These are phyloP conservation scores for Eciton burchellii DNA, from an alignment of 1,140 invertebrate genomes.

Conservation along the genomic window DNA sequence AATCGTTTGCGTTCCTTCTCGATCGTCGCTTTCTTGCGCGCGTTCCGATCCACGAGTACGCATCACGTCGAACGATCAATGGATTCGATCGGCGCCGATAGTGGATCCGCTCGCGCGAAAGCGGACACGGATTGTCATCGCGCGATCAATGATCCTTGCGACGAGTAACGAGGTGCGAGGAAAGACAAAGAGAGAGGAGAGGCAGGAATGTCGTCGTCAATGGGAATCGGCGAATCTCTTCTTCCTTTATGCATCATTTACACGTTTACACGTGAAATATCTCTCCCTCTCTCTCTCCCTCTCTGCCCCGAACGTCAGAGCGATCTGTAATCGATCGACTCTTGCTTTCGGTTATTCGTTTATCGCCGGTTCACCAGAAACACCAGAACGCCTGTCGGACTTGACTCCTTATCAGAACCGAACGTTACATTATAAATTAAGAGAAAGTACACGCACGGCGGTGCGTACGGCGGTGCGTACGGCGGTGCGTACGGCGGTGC, in stretches of 20 bases:
- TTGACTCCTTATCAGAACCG: conserved; percentile 55
- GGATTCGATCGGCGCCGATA: conserved; percentile 16
- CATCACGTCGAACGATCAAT: conserved; percentile 16
- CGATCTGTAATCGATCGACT: conserved; percentile 27
- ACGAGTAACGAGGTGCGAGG: conserved; percentile 32
- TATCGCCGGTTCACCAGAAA: conserved; percentile 44
- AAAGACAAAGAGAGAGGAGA: neutral
- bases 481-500: neutral
- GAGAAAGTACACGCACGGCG: conserved; percentile 78
- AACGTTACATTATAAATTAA: conserved; percentile 77
- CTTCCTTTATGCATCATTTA: neutral
- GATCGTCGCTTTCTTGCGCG: conserved; percentile 63
- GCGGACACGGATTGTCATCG: conserved; percentile 15
- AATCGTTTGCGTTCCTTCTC: conserved; percentile 31
- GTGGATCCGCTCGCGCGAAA: neutral
- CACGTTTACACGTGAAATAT: neutral
- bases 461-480: neutral
- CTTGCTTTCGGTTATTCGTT: conserved; percentile 47
- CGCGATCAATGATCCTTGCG: conserved; percentile 40
- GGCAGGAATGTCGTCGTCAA: neutral
- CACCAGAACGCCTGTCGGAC: conserved; percentile 9
- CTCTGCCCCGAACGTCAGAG: neutral
- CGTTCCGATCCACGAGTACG: conserved; percentile 59
- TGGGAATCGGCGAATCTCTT: neutral
- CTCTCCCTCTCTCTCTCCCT: neutral